Percentiles rank a stretch among this genome's conserved stretches.
Conservation (phyloP, 2,888 invertebrate species). For the Sinotaia quadrata region DNA sequence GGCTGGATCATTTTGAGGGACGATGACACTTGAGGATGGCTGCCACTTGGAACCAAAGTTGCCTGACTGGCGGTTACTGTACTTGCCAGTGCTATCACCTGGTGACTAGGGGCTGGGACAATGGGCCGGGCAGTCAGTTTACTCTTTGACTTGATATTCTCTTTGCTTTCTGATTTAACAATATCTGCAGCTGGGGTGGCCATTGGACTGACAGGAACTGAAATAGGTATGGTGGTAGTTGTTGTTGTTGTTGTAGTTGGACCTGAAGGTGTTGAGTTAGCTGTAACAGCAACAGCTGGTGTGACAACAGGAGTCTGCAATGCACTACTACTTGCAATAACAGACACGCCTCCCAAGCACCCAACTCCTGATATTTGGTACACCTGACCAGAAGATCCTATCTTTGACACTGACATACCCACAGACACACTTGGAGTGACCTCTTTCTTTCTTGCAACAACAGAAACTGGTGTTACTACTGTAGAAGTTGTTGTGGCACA, state of each 20-base stretch:
- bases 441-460: slow-evolving; percentile 34
- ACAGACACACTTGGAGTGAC: slow-evolving; percentile 16
- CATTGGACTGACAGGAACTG: slow-evolving; percentile 46
- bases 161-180: slow-evolving; percentile 53
- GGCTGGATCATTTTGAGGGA: slow-evolving; percentile 71
- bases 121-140: slow-evolving; percentile 59
- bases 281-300: slow-evolving; percentile 34
- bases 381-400: slow-evolving; percentile 31
- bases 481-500: slow-evolving; percentile 3
- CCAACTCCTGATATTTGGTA: slow-evolving; percentile 46
- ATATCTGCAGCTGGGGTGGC: slow-evolving; percentile 23
- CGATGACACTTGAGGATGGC: slow-evolving; percentile 55
- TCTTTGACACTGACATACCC: slow-evolving; percentile 30
- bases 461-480: slow-evolving; percentile 18
- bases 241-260: slow-evolving; percentile 38
- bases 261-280: slow-evolving; percentile 39
- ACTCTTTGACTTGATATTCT: slow-evolving; percentile 45
- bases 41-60: slow-evolving; percentile 52
- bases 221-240: slow-evolving; percentile 37
- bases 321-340: slow-evolving; percentile 17
- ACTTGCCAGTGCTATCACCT: slow-evolving; percentile 54
- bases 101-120: slow-evolving; percentile 64
- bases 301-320: slow-evolving; percentile 35
- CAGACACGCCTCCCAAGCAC: slow-evolving; percentile 41
- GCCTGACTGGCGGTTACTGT: slow-evolving; percentile 53